phyloP scores from a whole-genome alignment of 1,140 invertebrate genomes.

The Hylyphantes graminicola region DNA sequence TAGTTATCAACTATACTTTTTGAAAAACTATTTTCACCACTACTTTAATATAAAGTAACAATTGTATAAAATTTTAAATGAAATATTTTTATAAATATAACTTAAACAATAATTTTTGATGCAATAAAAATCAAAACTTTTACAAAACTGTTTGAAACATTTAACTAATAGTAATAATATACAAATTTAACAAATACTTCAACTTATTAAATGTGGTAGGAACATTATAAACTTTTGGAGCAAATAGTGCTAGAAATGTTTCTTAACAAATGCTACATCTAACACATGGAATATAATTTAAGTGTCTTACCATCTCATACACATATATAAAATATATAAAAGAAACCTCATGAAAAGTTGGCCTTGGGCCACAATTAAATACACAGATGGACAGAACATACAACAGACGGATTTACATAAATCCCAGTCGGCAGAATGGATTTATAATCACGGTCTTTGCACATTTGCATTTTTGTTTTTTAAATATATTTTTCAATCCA shows the following conservation, averaged over 20 bases:
- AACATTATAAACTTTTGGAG: slow-evolving; percentile 19
- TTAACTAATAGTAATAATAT: background rate
- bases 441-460: slow-evolving; percentile 16
- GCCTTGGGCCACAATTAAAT: slow-evolving; percentile 59
- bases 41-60: too few relatives aligned
- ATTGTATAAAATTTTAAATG: too few relatives aligned
- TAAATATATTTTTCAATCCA: slow-evolving; percentile 37
- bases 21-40: too few relatives aligned
- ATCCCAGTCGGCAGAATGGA: slow-evolving; percentile 44
- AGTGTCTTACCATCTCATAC: slow-evolving; percentile 57
- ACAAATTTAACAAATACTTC: slow-evolving; percentile 3
- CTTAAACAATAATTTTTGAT: too few relatives aligned
- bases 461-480: slow-evolving; percentile 29
- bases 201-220: slow-evolving; percentile 36
- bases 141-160: background rate
- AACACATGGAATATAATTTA: slow-evolving; percentile 39
- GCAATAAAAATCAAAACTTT: too few relatives aligned
- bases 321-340: slow-evolving; percentile 51
- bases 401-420: slow-evolving; percentile 52
- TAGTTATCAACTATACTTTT: too few relatives aligned
- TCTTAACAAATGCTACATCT: slow-evolving; percentile 27
- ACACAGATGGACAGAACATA: slow-evolving; percentile 58
- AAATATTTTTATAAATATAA: too few relatives aligned
- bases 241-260: slow-evolving; percentile 26
- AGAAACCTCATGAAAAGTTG: slow-evolving; percentile 38